These are phyloP conservation scores for Balearica regulorum DNA, from an alignment of 2,797 vertebrate species.

Conservation along the genomic window DNA sequence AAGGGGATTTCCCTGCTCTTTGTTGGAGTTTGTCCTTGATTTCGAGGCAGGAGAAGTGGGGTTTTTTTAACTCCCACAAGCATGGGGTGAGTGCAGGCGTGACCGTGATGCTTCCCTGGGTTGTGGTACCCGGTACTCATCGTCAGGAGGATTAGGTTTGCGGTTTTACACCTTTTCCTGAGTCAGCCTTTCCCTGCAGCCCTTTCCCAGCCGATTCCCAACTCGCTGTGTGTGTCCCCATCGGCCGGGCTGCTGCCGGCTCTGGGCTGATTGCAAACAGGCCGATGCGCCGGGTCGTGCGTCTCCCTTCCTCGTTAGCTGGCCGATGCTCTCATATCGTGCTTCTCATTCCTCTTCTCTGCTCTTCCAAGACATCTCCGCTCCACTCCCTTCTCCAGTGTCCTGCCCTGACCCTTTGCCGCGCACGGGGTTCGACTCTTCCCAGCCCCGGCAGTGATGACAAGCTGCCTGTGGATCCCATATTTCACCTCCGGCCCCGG, in stretches of 20 bases:
- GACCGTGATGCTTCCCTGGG: background rate
- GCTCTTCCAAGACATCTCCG: background rate
- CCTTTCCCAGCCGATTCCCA: background rate
- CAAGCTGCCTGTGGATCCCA: background rate
- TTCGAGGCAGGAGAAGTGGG: background rate
- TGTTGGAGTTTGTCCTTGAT: background rate
- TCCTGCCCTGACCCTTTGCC: background rate
- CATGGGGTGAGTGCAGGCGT: background rate
- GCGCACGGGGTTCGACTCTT: background rate
- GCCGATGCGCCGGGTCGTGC: accelerated
- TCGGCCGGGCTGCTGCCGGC: background rate
- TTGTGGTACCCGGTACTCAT: background rate
- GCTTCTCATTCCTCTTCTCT: background rate
- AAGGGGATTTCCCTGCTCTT: background rate
- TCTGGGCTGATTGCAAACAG: background rate
- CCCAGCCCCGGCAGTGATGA: background rate
- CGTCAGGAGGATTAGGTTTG: background rate
- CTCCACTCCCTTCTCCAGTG: background rate
- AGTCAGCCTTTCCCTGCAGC: background rate
- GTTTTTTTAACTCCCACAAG: background rate
- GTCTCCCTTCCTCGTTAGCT: background rate
- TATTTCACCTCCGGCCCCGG: accelerated
- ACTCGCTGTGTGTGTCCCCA: accelerated
- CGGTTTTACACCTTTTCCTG: background rate
- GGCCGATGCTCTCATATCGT: background rate